Evolutionary conservation across 2,888 invertebrate species (phyloP), one percentile per base, ranked within the genome.

Genomic region (Tenthredo distinguenda): DNA sequence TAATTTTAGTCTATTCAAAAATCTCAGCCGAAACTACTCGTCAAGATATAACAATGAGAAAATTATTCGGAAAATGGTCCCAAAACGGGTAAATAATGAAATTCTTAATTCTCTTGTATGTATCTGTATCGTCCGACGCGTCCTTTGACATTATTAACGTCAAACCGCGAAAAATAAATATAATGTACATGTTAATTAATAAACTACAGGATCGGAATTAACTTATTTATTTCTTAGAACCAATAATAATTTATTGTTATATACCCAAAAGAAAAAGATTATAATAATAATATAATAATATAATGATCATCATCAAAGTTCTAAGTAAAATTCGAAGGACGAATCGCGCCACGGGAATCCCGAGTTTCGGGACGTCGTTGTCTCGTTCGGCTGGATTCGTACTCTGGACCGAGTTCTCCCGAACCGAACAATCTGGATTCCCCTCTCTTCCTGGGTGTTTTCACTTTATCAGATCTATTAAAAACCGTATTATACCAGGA

Each of bases 401-500:
- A 83, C 31, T 50, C 68, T 43, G 68, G 21, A 31, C 83, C 83
- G 83, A 83, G 68, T 47, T 34, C 2, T 47, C 15, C 83, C 83
- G 83, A 83, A 71, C 10, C 5, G 7, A 68, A 68, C 68, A 83
- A 83, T 83, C 83, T 83, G 43, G 47, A 71, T 83, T 83, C 83
- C 83, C 65, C 83, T 43, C 81, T 68, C 71, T 58, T 47, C 50
- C 81, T 65, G 43, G 83, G 83, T 83, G 83, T 83, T 83, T 83
- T 83, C 83, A 83, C 83, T 83, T 83, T 68, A 50, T 62, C 83
- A 65, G 83, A 71, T 83, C 55, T 83, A 47, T 68, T 83, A 68
- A 65, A 68, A 83, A 50, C 68, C 40, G 83, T 50, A 10, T 15
- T n/a, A 83, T 1, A 47, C 31, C 58, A 81, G 37, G 62, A 58